Evolutionary conservation across 1,140 invertebrate genomes (phyloP), one percentile per base, ranked within the genome.

Genomic region (Neelides sp.): DNA sequence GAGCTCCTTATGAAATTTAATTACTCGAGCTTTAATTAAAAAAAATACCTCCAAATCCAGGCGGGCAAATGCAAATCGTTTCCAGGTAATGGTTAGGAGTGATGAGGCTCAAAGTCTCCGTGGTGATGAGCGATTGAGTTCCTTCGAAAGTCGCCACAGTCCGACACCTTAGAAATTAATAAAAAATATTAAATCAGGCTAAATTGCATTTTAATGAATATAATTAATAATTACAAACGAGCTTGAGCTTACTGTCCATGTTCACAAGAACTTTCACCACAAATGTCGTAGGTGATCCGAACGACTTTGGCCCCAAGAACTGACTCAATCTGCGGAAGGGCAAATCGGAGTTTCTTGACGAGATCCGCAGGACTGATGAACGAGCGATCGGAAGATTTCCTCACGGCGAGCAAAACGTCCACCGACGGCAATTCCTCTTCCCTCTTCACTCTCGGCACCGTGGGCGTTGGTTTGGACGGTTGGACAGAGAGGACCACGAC

Each of bases 31-130:
- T n/a, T n/a, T 43, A 32, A 34, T 36, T 50, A 4, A 15, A 48
- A 12, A 27, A 5, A 22, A 27, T 27, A 53, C 58, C 59, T 42
- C 59, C 59, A 35, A 53, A 61, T n/a, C 59, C 59, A 10, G 43
- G 20, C 2, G 49, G 52, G 24, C 59, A 61, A 19, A 44, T 22
- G 32, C 59, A 61, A 27, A 53, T 27, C n/a, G 50, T 57, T 42
- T 61, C 59, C 41, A 61, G 43, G 32, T 53, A 46, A 51, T 61
- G 59, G 42, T 57, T 57, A 10, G 59, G 59, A 12, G 59, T 61
- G 22, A 61, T 61, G 15, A 57, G 43, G 45, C 59, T 61, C 10
- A 61, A 17, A 23, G 59, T 61, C 39, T 61, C 59, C 0, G 59
- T 61, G 17, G 59, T 44, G 44, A 61, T 53, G n/a, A 61, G 43